Evolutionary conservation across 2,888 invertebrate genomes (phyloP).

Genomic region (Herminia tarsipennalis): DNA sequence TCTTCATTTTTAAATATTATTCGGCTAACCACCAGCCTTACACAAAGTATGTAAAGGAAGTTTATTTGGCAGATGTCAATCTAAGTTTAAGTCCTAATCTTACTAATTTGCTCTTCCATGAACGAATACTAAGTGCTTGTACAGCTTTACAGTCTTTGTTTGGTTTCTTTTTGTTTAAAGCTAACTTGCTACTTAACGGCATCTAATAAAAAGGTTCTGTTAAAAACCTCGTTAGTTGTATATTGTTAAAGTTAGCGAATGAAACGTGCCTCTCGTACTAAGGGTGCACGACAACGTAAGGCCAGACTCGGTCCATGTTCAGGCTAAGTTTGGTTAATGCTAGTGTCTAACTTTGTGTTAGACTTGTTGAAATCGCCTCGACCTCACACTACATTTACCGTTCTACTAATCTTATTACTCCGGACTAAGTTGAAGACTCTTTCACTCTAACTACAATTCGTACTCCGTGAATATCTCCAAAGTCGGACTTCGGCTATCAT

Average conservation of each 20-base stretch:
- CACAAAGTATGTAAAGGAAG: too few species aligned
- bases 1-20: constrained; percentile 35
- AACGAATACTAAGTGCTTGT: constrained; percentile 4
- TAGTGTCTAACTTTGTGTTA: too few species aligned
- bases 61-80: too few species aligned
- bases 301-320: neutral
- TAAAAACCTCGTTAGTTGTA: neutral
- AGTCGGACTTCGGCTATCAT: too few species aligned
- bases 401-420: too few species aligned
- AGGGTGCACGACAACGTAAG: neutral
- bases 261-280: neutral
- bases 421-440: too few species aligned
- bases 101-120: constrained; percentile 4
- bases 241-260: constrained; percentile 2
- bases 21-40: constrained; percentile 23
- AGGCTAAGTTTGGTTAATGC: neutral
- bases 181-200: neutral
- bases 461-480: too few species aligned
- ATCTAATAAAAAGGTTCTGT: neutral
- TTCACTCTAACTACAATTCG: too few species aligned
- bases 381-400: too few species aligned
- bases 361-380: too few species aligned
- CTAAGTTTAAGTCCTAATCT: too few species aligned
- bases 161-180: neutral
- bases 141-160: neutral